Evolutionary conservation across 2,888 invertebrate genomes (phyloP).

Genomic region (Cephonodes hylas): DNA sequence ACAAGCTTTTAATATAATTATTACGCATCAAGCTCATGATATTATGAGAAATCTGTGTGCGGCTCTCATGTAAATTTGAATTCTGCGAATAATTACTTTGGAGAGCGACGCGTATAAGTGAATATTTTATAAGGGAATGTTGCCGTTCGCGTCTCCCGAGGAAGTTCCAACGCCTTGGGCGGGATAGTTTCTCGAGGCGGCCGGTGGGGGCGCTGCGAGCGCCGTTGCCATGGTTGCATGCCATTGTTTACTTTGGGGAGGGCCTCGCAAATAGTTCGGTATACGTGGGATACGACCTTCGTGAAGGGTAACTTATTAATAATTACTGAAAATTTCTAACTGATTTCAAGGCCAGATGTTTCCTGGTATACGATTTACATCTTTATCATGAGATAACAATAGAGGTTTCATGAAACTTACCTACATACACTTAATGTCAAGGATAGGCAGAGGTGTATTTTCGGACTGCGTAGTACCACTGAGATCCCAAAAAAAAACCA

Average conservation of each 20-base stretch:
- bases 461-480: no score
- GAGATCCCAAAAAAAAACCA: no score
- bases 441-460: no score
- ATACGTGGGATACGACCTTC: no score
- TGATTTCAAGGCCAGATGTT: neutral
- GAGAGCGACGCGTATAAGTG: neutral
- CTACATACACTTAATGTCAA: no score
- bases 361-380: no score
- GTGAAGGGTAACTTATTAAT: no score
- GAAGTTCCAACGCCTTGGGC: neutral
- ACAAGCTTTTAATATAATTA: conserved; percentile 7
- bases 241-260: neutral
- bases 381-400: no score
- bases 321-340: no score
- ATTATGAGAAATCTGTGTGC: neutral
- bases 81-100: conserved; percentile 1
- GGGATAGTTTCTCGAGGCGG: neutral
- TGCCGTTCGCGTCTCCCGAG: neutral
- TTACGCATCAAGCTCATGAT: neutral
- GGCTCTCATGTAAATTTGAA: conserved; percentile 1
- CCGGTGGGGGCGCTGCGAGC: no score
- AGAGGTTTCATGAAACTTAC: no score
- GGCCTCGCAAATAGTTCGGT: neutral
- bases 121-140: conserved; percentile 3
- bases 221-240: neutral